A percentile compares a stretch with the other conserved stretches of the same genome.
phyloP scores from a whole-genome alignment of 2,888 invertebrate genomes.

The Ommatoiulus sabulosus region DNA sequence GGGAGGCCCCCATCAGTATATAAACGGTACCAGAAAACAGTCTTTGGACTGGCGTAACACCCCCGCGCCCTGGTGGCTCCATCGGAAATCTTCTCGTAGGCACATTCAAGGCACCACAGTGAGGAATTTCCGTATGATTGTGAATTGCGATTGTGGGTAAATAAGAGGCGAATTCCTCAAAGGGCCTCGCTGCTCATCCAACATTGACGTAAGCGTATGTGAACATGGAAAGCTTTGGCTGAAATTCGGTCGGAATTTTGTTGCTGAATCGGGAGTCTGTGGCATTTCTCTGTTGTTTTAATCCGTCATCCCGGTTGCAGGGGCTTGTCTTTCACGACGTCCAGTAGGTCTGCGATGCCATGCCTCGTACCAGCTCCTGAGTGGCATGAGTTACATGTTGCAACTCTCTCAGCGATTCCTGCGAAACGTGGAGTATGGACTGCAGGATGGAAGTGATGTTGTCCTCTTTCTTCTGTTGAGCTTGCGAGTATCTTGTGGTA shows the following conservation, averaged over 20 bases:
- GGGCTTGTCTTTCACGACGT: neutral
- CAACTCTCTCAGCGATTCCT: constrained; percentile 49
- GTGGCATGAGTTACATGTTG: constrained; percentile 49
- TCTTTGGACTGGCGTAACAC: neutral
- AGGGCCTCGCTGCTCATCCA: constrained; percentile 33
- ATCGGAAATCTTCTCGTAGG: constrained; percentile 24
- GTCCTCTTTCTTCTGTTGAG: constrained; percentile 45
- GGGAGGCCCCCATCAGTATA: constrained; percentile 17
- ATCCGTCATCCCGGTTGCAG: neutral
- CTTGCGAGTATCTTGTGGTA: neutral
- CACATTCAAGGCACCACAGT: constrained; percentile 36
- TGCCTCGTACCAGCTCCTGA: constrained; percentile 53
- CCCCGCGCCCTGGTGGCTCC: neutral
- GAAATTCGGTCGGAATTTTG: constrained; percentile 18
- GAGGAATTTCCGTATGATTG: constrained; percentile 40
- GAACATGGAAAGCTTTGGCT: constrained; percentile 43
- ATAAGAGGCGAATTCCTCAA: constrained; percentile 22
- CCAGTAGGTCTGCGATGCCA: constrained; percentile 56
- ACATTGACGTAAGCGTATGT: constrained; percentile 26
- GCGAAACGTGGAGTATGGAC: constrained; percentile 31
- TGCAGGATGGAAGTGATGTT: constrained; percentile 24
- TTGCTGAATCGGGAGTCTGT: neutral
- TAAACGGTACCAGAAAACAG: constrained; percentile 12
- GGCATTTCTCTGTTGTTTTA: neutral
- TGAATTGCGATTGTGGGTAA: neutral